These are phyloP conservation scores for Metacarcinus magister DNA, from an alignment of 2,888 invertebrate species.

Conservation along the genomic window DNA sequence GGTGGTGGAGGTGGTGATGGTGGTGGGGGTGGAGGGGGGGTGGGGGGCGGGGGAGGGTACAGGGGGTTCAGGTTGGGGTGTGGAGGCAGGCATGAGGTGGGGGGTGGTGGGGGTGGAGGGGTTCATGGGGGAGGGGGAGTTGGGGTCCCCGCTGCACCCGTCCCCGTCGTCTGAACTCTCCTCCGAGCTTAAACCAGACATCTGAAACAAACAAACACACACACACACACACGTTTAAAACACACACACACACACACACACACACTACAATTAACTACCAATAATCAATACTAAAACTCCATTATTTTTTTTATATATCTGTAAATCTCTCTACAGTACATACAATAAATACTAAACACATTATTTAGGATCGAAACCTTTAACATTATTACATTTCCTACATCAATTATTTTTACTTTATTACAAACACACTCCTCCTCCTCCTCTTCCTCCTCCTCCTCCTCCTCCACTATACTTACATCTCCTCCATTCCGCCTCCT, in stretches of 20 bases:
- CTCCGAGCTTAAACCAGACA: conserved; percentile 76
- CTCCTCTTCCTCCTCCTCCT: neutral
- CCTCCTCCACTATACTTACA: conserved; percentile 65
- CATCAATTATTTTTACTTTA: too few species aligned
- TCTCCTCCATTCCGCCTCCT: conserved; percentile 78
- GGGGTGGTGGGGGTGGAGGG: conserved; percentile 66
- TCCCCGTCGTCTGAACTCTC: conserved; percentile 79
- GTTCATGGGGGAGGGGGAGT: conserved; percentile 81
- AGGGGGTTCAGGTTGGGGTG: conserved; percentile 65
- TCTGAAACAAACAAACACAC: conserved; percentile 52
- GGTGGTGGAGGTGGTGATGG: neutral
- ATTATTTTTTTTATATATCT: too few species aligned
- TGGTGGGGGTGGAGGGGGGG: neutral
- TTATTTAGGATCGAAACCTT: too few species aligned
- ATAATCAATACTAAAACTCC: too few species aligned
- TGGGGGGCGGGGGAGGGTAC: neutral
- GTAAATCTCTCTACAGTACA: too few species aligned
- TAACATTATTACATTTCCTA: too few species aligned
- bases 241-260: too few species aligned
- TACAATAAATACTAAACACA: too few species aligned
- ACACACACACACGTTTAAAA: too few species aligned
- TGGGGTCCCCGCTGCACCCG: conserved; percentile 72
- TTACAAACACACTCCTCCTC: too few species aligned
- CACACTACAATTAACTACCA: too few species aligned
- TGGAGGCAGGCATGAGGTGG: conserved; percentile 54